Evolutionary conservation across 1,140 invertebrate species (phyloP).

Genomic region (Eupeodes corollae): DNA sequence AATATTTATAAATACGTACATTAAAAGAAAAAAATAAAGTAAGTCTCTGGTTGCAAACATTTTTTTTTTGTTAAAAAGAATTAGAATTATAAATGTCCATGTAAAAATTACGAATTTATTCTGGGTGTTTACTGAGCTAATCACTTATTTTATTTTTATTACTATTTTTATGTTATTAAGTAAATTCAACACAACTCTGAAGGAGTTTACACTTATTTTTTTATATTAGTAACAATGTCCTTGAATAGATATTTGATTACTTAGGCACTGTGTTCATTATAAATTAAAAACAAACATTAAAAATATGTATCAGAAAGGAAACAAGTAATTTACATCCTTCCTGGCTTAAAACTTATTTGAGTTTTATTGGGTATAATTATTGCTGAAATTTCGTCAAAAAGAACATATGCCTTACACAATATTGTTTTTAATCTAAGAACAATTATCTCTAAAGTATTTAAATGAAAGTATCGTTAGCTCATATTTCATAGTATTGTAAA

Average conservation of each 20-base stretch:
- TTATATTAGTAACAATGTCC: conserved; percentile 31
- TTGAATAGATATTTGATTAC: conserved; percentile 35
- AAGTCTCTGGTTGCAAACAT: too few relatives aligned
- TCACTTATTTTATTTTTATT: conserved; percentile 2
- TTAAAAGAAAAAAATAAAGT: too few relatives aligned
- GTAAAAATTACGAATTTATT: too few relatives aligned
- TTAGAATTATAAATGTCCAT: too few relatives aligned
- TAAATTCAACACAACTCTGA: conserved; percentile 10
- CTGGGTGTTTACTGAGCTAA: too few relatives aligned
- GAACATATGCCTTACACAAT: conserved; percentile 18
- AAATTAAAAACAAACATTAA: conserved; percentile 22
- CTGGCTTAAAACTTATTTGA: conserved; percentile 16
- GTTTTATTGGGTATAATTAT: background rate
- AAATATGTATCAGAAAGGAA: too few relatives aligned
- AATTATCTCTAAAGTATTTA: conserved; percentile 29
- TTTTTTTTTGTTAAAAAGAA: too few relatives aligned
- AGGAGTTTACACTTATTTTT: conserved; percentile 6
- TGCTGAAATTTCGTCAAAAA: conserved; percentile 14
- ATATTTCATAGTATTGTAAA: too few relatives aligned
- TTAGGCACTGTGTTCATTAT: conserved; percentile 39
- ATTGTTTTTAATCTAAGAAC: conserved; percentile 4
- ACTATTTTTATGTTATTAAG: conserved; percentile 2
- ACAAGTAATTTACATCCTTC: too few relatives aligned
- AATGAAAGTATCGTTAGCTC: conserved; percentile 20
- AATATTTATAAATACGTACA: too few relatives aligned